Base-by-base conservation (phyloP, 1,140 invertebrate species). In the Solen grandis region DNA sequence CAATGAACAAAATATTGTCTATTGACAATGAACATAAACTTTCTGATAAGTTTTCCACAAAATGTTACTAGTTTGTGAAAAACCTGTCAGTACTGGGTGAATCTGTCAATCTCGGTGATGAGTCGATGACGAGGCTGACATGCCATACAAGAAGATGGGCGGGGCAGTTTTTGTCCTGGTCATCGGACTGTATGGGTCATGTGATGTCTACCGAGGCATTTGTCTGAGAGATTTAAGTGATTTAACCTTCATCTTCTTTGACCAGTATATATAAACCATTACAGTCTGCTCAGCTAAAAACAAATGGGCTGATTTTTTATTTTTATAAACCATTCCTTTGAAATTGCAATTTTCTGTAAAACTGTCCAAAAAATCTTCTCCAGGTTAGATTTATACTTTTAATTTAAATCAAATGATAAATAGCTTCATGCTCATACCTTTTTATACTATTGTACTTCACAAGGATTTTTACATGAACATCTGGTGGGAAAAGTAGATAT, bases 121-220 rank as follows among this genome's bases (percentile, higher is more conserved):
- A 46, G 8, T 10, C 41, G 41, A 46, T 46, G 41, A 69, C 66
- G 66, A 69, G 66, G 31, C 66, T 69, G 66, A 69, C 41, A 14
- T n/a, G 25, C 22, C 5, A 19, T 25, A 1, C 8, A 69, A 10
- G 13, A 10, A 19, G 19, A 25, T 69, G 13, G 22, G 22, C 22
- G 35, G 25, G 14, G 59, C 55, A 60, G 69, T 73, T 57, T 27
- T 73, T 57, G 69, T 57, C 1, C 8, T 33, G 8, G 16, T 13
- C 14, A 38, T n/a, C 14, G n/a, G 5, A 25, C 38, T 36, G 29
- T 36, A 29, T 29, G 36, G 22, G 13, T 2, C 13, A 29, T 52
- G 38, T 46, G 66, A 69, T 69, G 66, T 25, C 66, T n/a, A 50
- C 36, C 36, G 66, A 69, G 66, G 66, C 66, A 69, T 69, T 69